phyloP scores from a whole-genome alignment of 2,113 vertebrate genomes.

The Psilopogon haemacephalus region DNA sequence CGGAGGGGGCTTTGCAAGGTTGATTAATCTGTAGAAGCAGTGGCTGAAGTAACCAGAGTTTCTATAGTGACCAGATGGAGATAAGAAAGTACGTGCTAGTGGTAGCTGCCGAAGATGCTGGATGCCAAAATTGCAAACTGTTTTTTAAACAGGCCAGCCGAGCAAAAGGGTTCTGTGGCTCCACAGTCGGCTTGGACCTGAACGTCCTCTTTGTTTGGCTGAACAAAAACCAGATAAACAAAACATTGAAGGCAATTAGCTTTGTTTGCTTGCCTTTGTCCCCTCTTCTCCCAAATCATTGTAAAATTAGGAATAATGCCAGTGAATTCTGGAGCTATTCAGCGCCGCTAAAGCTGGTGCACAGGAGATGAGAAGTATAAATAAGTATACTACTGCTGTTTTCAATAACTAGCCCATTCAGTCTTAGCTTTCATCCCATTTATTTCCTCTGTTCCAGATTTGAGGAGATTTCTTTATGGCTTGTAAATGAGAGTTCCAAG shows the following conservation, averaged over 20 bases:
- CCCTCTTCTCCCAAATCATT: conserved; percentile 45
- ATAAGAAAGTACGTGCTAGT: conserved; percentile 10
- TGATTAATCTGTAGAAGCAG: conserved; percentile 29
- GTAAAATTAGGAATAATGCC: conserved; percentile 60
- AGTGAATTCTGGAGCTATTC: conserved; percentile 39
- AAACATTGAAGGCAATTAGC: conserved; percentile 51
- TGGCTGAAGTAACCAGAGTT: conserved; percentile 42
- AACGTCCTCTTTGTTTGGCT: conserved; percentile 51
- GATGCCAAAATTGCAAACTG: conserved; percentile 14
- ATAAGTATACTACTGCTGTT: conserved; percentile 11
- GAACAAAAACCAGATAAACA: conserved; percentile 58
- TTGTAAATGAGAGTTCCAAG: not conserved
- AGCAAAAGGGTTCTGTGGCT: conserved; percentile 40
- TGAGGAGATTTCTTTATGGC: not conserved
- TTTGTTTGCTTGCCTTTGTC: conserved; percentile 57
- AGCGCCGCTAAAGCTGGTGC: conserved; percentile 29
- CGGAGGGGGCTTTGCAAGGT: conserved; percentile 16
- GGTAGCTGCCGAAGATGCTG: not conserved
- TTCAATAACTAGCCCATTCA: not conserved
- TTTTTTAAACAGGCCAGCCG: not conserved
- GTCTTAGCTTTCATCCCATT: not conserved
- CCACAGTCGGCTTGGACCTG: conserved; percentile 47
- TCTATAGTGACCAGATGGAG: conserved; percentile 44
- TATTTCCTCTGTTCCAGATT: not conserved
- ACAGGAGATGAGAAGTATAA: conserved; percentile 27